Evolutionary conservation across 1,140 invertebrate genomes (phyloP).

Genomic region (Zaprionus gabonicus): DNA sequence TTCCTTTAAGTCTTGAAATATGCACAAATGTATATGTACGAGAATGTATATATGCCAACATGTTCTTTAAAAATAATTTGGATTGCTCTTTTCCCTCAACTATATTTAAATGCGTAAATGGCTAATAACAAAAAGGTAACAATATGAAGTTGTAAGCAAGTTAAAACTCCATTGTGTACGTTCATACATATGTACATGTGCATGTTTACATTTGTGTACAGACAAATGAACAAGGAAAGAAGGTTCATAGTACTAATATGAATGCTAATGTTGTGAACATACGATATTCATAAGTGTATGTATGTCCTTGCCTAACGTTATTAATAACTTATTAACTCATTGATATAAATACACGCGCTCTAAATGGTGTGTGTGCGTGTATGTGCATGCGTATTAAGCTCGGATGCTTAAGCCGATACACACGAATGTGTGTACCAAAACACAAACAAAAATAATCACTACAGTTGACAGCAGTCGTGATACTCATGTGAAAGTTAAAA

Average conservation of each 20-base stretch:
- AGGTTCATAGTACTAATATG: background rate
- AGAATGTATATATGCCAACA: conserved; percentile 1
- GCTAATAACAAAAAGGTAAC: background rate
- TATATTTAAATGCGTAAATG: background rate
- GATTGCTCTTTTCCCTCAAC: background rate
- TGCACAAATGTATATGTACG: conserved; percentile 11
- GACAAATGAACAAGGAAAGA: background rate
- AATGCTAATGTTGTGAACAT: background rate
- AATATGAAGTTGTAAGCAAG: background rate
- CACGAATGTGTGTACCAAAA: background rate
- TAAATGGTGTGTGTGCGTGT: background rate
- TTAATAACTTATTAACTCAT: conserved; percentile 6
- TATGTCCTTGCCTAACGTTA: conserved; percentile 1
- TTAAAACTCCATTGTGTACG: background rate
- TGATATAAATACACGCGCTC: background rate
- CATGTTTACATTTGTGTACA: background rate
- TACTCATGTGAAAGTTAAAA: conserved; percentile 10
- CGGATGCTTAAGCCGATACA: conserved; percentile 7
- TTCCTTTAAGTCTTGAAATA: conserved; percentile 36
- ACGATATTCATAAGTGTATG: background rate
- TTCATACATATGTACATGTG: background rate
- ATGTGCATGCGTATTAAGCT: conserved; percentile 10
- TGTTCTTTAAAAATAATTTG: conserved; percentile 4
- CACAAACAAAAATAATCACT: conserved; percentile 10
- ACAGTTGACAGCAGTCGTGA: background rate